These are phyloP conservation scores for Micrasema minimum DNA, from an alignment of 1,140 invertebrate species.

Conservation along the genomic window DNA sequence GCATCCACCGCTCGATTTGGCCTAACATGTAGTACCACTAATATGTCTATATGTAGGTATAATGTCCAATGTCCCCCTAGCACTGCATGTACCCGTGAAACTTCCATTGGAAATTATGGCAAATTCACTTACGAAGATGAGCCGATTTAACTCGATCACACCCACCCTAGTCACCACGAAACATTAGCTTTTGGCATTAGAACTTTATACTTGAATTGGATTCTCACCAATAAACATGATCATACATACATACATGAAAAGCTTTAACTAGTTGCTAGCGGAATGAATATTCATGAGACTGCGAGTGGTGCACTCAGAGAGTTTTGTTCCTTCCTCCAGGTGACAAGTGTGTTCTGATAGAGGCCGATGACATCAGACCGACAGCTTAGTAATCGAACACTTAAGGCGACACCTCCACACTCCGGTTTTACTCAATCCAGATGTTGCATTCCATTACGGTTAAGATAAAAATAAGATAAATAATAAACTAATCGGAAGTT, in stretches of 20 bases:
- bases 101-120: constrained; percentile 41
- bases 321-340: constrained; percentile 71
- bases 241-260: constrained; percentile 16
- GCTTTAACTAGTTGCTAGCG: constrained; percentile 17
- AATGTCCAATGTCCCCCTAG: not conserved
- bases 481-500: constrained; percentile 53
- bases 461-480: constrained; percentile 44
- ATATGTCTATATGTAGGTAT: too few relatives aligned
- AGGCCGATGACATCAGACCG: constrained; percentile 70
- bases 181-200: too few relatives aligned
- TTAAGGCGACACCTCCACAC: constrained; percentile 49
- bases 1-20: too few relatives aligned
- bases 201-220: too few relatives aligned
- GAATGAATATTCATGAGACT: constrained; percentile 37
- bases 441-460: constrained; percentile 49
- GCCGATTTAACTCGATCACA: too few relatives aligned
- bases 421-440: too few relatives aligned
- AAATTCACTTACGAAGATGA: not conserved
- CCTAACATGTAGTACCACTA: not conserved
- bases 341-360: constrained; percentile 75
- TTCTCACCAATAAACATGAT: not conserved
- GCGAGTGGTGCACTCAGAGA: constrained; percentile 63
- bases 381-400: constrained; percentile 59
- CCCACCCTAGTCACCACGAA: too few relatives aligned
- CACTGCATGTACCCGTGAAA: constrained; percentile 49